Evolutionary conservation across 1,140 invertebrate genomes (phyloP).

Genomic region (Tetramorium simillimum): DNA sequence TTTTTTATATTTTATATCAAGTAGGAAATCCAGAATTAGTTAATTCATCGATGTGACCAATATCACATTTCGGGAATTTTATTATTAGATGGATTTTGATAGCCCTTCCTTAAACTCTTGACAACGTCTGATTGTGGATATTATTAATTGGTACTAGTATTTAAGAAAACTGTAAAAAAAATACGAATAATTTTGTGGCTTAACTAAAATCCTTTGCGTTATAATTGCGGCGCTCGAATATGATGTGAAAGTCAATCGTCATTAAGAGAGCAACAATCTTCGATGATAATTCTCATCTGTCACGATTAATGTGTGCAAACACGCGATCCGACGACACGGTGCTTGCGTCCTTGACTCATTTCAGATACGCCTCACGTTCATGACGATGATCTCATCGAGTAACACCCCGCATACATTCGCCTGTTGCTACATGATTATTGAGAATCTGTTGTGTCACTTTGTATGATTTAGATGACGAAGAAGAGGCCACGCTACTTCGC

Average conservation of each 20-base stretch:
- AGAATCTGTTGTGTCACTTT: slow-evolving; percentile 1
- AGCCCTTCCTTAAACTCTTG: background rate
- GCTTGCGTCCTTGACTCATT: slow-evolving; percentile 32
- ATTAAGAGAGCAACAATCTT: background rate
- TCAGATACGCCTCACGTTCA: slow-evolving; percentile 8
- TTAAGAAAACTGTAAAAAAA: background rate
- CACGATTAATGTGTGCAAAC: slow-evolving; percentile 2
- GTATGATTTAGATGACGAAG: background rate
- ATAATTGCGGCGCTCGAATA: background rate
- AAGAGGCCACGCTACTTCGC: background rate
- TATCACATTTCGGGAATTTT: background rate
- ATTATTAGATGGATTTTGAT: background rate
- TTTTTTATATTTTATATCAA: slow-evolving; percentile 15
- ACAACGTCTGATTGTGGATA: background rate
- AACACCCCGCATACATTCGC: background rate
- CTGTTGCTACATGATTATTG: background rate
- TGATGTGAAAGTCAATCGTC: background rate
- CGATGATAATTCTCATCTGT: slow-evolving; percentile 6
- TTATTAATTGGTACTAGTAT: background rate
- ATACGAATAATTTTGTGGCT: background rate
- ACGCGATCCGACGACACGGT: background rate
- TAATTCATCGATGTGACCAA: background rate
- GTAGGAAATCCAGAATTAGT: background rate
- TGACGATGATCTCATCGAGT: slow-evolving; percentile 36
- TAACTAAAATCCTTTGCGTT: background rate